phyloP scores from a whole-genome alignment of 1,140 invertebrate species.

The Zaprionus camerounensis region DNA sequence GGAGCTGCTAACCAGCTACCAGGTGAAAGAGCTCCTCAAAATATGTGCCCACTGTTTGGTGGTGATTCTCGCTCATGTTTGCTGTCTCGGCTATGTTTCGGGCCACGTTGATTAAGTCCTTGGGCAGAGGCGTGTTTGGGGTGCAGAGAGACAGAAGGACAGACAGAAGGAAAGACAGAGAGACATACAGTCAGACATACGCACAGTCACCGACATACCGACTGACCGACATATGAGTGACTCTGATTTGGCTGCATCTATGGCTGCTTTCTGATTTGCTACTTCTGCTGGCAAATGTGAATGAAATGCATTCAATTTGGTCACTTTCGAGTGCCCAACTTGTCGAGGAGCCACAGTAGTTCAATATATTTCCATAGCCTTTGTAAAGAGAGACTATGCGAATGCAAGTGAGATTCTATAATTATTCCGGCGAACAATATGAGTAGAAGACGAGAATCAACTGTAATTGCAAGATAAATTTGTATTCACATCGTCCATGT shows the following conservation, averaged over 20 bases:
- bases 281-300: background rate
- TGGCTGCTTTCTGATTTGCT: constrained; percentile 12
- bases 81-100: constrained; percentile 13
- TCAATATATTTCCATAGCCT: background rate
- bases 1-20: constrained; percentile 8
- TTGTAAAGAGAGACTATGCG: too few relatives aligned
- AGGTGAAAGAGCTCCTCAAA: constrained; percentile 22
- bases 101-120: constrained; percentile 60
- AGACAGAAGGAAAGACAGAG: background rate
- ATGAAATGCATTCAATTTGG: constrained; percentile 1
- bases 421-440: too few relatives aligned
- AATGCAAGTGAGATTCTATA: too few relatives aligned
- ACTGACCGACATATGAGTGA: background rate
- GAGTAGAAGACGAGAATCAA: too few relatives aligned
- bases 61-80: constrained; percentile 18
- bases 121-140: constrained; percentile 30
- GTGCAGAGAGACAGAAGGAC: background rate
- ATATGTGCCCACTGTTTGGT: constrained; percentile 20
- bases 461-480: too few relatives aligned
- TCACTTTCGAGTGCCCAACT: background rate
- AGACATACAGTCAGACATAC: background rate
- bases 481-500: too few relatives aligned
- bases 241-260: constrained; percentile 1
- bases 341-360: background rate
- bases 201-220: background rate